These are phyloP conservation scores for Bruchidius siliquastri DNA, from an alignment of 2,888 invertebrate species.

Conservation along the genomic window DNA sequence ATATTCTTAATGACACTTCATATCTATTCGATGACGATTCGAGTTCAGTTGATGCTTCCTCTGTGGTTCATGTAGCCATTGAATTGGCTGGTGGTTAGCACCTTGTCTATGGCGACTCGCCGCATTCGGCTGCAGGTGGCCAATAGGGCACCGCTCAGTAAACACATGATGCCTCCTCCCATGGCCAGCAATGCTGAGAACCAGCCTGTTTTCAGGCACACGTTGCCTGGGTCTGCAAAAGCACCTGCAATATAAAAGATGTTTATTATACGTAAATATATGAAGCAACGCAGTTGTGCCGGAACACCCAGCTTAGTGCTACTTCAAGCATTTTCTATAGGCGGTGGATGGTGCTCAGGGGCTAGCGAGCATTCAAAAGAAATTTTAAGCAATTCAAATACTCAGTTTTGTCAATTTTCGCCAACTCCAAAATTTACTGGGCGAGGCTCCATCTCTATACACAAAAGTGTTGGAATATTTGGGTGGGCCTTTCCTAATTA, in stretches of 20 bases:
- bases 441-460: too few relatives aligned
- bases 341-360: too few relatives aligned
- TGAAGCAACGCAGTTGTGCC: too few relatives aligned
- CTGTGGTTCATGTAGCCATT: constrained; percentile 49
- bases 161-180: constrained; percentile 54
- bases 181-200: constrained; percentile 52
- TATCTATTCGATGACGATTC: background rate
- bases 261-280: background rate
- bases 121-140: constrained; percentile 74
- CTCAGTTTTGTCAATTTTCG: too few relatives aligned
- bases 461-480: too few relatives aligned
- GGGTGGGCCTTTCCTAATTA: too few relatives aligned
- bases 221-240: constrained; percentile 37
- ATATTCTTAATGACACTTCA: background rate
- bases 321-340: too few relatives aligned
- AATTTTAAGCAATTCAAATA: too few relatives aligned
- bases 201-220: constrained; percentile 50
- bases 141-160: constrained; percentile 67
- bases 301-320: too few relatives aligned
- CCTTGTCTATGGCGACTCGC: constrained; percentile 50
- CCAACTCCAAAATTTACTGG: too few relatives aligned
- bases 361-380: too few relatives aligned
- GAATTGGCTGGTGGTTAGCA: constrained; percentile 39
- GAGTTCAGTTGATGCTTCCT: constrained; percentile 42
- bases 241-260: constrained; percentile 15